Evolutionary conservation across 92 coral and sea anemone species (phyloP).

Genomic region (Zoanthus sansibaricus): DNA sequence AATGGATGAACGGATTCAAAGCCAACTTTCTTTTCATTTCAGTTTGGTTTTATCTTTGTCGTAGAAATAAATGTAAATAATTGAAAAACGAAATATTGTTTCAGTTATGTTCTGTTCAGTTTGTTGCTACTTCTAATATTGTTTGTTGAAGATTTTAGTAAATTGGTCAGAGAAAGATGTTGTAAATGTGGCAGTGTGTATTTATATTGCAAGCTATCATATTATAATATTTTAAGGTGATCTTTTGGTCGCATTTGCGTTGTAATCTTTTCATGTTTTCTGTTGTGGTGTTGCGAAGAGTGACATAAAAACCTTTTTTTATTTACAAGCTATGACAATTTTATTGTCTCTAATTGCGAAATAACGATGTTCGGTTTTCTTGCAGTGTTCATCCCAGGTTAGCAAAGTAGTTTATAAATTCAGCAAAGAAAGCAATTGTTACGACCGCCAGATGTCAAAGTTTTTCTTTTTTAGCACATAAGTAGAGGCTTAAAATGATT

Average conservation of each 20-base stretch:
- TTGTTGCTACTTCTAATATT: not conserved
- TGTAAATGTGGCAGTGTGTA: not conserved
- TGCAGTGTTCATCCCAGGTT: not conserved
- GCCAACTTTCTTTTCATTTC: not conserved
- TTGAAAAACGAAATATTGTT: too few relatives aligned
- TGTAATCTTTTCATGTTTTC: not conserved
- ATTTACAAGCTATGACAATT: not conserved
- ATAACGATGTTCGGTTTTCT: not conserved
- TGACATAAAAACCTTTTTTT: not conserved
- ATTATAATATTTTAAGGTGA: not conserved
- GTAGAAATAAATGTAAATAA: too few relatives aligned
- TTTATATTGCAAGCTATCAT: not conserved
- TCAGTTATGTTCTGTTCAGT: not conserved
- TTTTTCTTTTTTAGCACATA: not conserved
- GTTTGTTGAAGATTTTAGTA: slow-evolving; percentile 10
- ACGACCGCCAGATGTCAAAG: not conserved
- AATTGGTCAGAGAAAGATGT: not conserved
- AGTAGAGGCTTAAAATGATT: not conserved
- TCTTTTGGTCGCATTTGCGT: not conserved
- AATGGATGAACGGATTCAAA: not conserved
- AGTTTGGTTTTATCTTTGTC: not conserved
- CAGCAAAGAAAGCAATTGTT: not conserved
- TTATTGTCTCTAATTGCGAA: slow-evolving; percentile 15
- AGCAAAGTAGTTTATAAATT: not conserved
- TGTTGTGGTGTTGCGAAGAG: not conserved